Evolutionary conservation across 2,888 invertebrate species (phyloP).

Genomic region (Teleogryllus oceanicus): DNA sequence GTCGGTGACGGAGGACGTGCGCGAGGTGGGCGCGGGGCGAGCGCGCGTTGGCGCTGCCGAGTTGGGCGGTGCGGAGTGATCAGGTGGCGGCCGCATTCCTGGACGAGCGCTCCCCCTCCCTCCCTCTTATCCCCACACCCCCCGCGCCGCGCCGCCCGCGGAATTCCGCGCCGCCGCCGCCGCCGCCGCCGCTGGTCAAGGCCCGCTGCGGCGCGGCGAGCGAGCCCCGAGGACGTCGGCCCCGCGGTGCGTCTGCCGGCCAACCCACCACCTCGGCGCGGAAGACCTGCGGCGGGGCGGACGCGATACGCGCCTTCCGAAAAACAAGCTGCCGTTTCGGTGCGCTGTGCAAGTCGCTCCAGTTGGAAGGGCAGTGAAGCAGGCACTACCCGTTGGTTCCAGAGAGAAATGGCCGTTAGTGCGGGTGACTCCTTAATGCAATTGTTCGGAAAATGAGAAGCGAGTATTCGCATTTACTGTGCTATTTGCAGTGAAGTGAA

Average conservation of each 20-base stretch:
- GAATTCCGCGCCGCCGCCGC: background rate
- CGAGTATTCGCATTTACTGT: too few relatives aligned
- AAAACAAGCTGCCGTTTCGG: too few relatives aligned
- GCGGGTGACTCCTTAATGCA: too few relatives aligned
- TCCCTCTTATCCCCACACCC: background rate
- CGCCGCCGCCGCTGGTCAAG: slow-evolving; percentile 1
- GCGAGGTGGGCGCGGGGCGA: background rate
- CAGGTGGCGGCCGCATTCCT: slow-evolving; percentile 18
- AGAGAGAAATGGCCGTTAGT: too few relatives aligned
- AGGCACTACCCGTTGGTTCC: too few relatives aligned
- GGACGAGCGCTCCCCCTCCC: background rate
- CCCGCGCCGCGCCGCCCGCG: background rate
- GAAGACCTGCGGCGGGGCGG: too few relatives aligned
- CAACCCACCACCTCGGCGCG: too few relatives aligned
- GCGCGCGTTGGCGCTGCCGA: background rate
- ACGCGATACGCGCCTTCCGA: too few relatives aligned
- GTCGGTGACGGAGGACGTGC: background rate
- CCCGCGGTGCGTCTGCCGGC: background rate
- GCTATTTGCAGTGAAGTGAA: too few relatives aligned
- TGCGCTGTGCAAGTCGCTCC: too few relatives aligned
- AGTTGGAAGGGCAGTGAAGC: too few relatives aligned
- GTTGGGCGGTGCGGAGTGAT: background rate
- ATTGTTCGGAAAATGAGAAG: too few relatives aligned
- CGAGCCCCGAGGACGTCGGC: background rate
- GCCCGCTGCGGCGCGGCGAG: background rate